Conservation (phyloP, 2,113 vertebrate genomes). For the Zonotrichia leucophrys region DNA sequence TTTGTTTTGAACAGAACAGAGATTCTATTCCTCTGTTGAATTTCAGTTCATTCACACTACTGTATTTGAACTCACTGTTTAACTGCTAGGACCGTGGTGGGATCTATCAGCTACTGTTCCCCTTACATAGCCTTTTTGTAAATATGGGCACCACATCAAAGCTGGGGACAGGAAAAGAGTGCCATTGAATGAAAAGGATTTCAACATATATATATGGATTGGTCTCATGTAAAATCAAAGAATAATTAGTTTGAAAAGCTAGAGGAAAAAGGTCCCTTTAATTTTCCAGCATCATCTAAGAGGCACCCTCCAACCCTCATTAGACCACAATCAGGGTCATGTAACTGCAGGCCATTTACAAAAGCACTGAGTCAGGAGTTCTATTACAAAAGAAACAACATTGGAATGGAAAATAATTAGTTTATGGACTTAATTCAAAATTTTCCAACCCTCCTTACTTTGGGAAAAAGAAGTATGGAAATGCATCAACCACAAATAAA, state of each 20-base stretch:
- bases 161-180: not conserved
- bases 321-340: not conserved
- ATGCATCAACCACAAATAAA: not conserved
- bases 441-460: not conserved
- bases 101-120: not conserved
- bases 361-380: conserved; percentile 19
- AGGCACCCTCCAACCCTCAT: not conserved
- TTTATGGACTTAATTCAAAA: conserved; percentile 25
- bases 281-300: not conserved
- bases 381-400: not conserved
- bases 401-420: conserved; percentile 8
- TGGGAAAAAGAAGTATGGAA: not conserved
- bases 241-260: not conserved
- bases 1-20: not conserved
- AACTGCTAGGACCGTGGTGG: not conserved
- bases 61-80: rapidly evolving
- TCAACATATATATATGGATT: not conserved
- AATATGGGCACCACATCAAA: not conserved
- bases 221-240: not conserved
- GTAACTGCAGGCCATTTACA: not conserved
- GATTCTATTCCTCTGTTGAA: not conserved
- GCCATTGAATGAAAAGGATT: not conserved
- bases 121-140: not conserved
- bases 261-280: not conserved
- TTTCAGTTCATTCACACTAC: not conserved